Conservation (phyloP, 2,113 vertebrate species). For the Apodemus sylvaticus region DNA sequence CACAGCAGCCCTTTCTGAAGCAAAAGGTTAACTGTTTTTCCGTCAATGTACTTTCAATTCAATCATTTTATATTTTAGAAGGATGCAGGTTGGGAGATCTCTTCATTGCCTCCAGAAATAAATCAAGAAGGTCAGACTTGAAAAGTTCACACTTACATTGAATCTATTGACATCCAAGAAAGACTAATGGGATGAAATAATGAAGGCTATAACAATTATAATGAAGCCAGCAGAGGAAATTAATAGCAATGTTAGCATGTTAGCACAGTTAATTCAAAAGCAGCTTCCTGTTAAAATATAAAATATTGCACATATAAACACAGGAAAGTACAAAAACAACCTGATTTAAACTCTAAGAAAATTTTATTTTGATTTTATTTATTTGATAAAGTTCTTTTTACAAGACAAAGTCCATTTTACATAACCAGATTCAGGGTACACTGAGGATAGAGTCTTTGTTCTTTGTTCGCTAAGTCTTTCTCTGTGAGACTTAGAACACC, state of each 20-base stretch:
- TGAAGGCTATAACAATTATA: slow-evolving; percentile 59
- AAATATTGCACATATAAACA: not conserved
- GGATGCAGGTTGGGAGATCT: slow-evolving; percentile 62
- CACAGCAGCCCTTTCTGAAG: slow-evolving; percentile 50
- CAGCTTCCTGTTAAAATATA: not conserved
- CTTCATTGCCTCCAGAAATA: slow-evolving; percentile 74
- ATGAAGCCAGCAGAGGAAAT: slow-evolving; percentile 52
- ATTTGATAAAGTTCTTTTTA: not conserved
- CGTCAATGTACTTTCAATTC: slow-evolving; percentile 50
- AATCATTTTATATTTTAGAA: slow-evolving; percentile 77
- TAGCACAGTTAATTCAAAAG: slow-evolving; percentile 34
- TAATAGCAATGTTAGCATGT: not conserved
- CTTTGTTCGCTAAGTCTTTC: not conserved
- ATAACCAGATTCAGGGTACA: not conserved
- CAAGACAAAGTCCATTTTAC: not conserved
- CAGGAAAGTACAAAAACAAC: not conserved
- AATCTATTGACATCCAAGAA: slow-evolving; percentile 73
- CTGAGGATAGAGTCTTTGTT: accelerated
- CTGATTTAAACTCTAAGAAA: not conserved
- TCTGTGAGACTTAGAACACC: too few relatives aligned
- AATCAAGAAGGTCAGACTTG: slow-evolving; percentile 78
- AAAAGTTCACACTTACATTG: slow-evolving; percentile 76
- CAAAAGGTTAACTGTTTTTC: slow-evolving; percentile 74
- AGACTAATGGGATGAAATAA: slow-evolving; percentile 67
- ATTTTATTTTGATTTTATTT: not conserved